Conservation (phyloP, 2,797 vertebrate species). For the Smutsia temminckii region DNA sequence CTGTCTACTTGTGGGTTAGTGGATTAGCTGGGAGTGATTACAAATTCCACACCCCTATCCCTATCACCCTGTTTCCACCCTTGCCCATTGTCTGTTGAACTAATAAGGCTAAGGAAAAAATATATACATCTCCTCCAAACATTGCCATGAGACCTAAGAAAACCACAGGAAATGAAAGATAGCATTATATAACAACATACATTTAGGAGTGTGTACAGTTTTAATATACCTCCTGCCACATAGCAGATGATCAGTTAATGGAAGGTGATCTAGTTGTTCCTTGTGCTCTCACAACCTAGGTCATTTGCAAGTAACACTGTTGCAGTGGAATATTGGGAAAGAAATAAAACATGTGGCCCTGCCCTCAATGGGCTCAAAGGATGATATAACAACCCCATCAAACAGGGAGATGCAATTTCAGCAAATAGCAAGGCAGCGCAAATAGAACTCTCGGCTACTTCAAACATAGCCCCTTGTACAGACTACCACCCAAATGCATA, state of each 20-base stretch:
- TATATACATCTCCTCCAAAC: not conserved
- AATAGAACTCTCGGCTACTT: not conserved
- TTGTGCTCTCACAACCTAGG: not conserved
- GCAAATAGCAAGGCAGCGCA: not conserved
- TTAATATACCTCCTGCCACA: not conserved
- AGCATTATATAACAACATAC: not conserved
- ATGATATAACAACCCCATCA: not conserved
- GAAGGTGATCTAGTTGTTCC: not conserved
- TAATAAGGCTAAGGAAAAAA: not conserved
- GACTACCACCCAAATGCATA: not conserved
- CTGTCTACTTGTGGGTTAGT: not conserved
- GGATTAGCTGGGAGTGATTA: not conserved
- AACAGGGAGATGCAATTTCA: not conserved
- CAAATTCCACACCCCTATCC: not conserved
- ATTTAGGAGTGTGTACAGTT: not conserved
- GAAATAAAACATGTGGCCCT: not conserved
- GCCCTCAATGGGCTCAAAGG: not conserved
- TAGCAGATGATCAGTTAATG: not conserved
- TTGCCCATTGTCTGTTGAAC: not conserved
- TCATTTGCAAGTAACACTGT: not conserved
- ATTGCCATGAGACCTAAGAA: not conserved
- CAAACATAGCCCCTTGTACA: not conserved
- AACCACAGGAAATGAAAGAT: constrained; percentile 10
- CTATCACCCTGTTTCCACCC: not conserved
- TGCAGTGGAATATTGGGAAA: not conserved